Evolutionary conservation across 2,888 invertebrate species (phyloP).

Genomic region (Nycteola revayana): DNA sequence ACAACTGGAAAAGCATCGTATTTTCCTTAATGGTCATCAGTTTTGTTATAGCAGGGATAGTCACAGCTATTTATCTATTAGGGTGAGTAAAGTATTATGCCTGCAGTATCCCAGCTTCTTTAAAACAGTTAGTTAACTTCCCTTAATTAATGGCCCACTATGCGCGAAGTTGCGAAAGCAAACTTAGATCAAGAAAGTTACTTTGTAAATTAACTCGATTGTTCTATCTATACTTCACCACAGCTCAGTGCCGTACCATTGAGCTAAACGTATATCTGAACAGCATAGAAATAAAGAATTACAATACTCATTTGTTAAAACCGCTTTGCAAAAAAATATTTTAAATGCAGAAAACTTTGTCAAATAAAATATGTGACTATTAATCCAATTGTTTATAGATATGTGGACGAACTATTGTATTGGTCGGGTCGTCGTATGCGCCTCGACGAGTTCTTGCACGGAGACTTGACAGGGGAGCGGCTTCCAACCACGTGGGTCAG

Average conservation of each 20-base stretch:
- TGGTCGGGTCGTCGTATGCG: constrained; percentile 94
- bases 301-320: too few relatives aligned
- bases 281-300: too few relatives aligned
- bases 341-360: too few relatives aligned
- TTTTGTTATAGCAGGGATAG: constrained; percentile 93
- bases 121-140: constrained; percentile 13
- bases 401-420: constrained; percentile 94
- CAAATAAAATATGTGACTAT: too few relatives aligned
- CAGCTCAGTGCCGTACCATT: too few relatives aligned
- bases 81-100: constrained; percentile 81
- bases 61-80: constrained; percentile 93
- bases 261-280: too few relatives aligned
- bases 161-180: constrained; percentile 11
- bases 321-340: too few relatives aligned
- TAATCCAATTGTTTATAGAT: too few relatives aligned
- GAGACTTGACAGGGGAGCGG: constrained; percentile 86
- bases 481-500: constrained; percentile 92
- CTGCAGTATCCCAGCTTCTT: neutral
- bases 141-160: constrained; percentile 15
- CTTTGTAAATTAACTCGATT: constrained; percentile 16
- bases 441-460: constrained; percentile 91
- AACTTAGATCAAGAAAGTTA: constrained; percentile 23
- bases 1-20: constrained; percentile 94
- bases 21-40: constrained; percentile 93
- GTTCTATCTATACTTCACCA: too few relatives aligned